Conservation (phyloP, 1,140 invertebrate genomes). For the Lucilia cuprina region DNA sequence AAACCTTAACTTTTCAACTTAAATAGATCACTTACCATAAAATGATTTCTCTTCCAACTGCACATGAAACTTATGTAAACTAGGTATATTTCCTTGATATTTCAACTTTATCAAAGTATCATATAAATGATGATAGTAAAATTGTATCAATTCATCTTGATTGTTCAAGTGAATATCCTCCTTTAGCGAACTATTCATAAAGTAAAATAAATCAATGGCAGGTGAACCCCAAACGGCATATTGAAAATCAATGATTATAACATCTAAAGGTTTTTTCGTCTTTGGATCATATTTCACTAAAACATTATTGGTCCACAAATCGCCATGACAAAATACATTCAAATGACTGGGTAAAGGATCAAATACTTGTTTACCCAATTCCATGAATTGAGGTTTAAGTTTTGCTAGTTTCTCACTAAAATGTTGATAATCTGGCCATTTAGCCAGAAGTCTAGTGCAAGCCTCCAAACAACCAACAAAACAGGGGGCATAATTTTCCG, state of each 20-base stretch:
- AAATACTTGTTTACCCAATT: conserved; percentile 53
- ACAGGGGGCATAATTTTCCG: conserved; percentile 49
- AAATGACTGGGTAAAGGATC: conserved; percentile 63
- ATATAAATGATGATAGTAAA: conserved; percentile 48
- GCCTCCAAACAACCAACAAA: conserved; percentile 50
- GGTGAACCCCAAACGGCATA: conserved; percentile 57
- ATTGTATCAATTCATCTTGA: conserved; percentile 53
- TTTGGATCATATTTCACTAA: conserved; percentile 68
- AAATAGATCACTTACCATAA: conserved; percentile 46
- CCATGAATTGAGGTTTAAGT: conserved; percentile 50
- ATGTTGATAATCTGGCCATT: conserved; percentile 48
- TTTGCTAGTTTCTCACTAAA: conserved; percentile 51
- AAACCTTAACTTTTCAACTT: no score
- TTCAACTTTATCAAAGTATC: conserved; percentile 48
- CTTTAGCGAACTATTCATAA: conserved; percentile 56
- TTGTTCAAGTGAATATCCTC: conserved; percentile 48
- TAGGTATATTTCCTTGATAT: conserved; percentile 49
- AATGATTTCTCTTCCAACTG: conserved; percentile 52
- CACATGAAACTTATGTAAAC: conserved; percentile 50
- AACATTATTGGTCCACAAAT: conserved; percentile 74
- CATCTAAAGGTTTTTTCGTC: conserved; percentile 62
- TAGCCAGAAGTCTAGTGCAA: conserved; percentile 42
- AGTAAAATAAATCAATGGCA: conserved; percentile 57
- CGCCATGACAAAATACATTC: conserved; percentile 71
- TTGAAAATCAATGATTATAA: conserved; percentile 62